These are phyloP conservation scores for Euphydryas editha DNA, from an alignment of 2,888 invertebrate genomes.

Conservation along the genomic window DNA sequence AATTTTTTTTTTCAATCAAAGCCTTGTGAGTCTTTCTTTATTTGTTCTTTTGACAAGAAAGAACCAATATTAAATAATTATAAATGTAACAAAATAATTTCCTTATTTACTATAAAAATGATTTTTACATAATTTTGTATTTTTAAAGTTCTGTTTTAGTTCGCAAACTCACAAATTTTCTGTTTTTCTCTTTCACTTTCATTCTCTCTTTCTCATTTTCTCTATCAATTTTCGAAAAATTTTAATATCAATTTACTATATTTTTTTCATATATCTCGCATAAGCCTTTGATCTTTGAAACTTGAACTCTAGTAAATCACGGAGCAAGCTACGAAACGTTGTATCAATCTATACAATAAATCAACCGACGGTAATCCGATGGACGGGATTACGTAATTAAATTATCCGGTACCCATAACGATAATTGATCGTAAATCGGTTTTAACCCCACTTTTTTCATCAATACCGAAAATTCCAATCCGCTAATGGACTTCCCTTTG, in stretches of 20 bases:
- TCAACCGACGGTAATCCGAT: constrained; percentile 37
- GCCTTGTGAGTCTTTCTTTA: too few species aligned
- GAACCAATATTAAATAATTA: too few species aligned
- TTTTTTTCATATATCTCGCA: background rate
- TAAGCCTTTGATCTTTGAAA: background rate
- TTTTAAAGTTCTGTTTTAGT: too few species aligned
- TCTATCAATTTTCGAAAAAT: too few species aligned
- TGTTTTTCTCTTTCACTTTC: too few species aligned
- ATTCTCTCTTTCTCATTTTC: too few species aligned
- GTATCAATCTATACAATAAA: constrained; percentile 29
- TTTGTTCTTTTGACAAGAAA: too few species aligned
- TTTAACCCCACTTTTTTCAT: constrained; percentile 43
- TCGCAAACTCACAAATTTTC: too few species aligned
- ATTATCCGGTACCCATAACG: constrained; percentile 43
- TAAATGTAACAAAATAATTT: too few species aligned
- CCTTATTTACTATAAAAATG: too few species aligned
- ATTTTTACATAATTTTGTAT: too few species aligned
- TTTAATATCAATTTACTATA: background rate
- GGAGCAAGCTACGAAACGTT: constrained; percentile 10
- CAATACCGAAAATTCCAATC: constrained; percentile 61
- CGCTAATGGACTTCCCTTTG: constrained; percentile 73
- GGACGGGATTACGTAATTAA: constrained; percentile 40
- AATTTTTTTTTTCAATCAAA: too few species aligned
- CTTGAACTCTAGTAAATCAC: background rate
- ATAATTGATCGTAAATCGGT: constrained; percentile 42